phyloP scores from a whole-genome alignment of 1,140 invertebrate species.

The Vanessa tameamea region DNA sequence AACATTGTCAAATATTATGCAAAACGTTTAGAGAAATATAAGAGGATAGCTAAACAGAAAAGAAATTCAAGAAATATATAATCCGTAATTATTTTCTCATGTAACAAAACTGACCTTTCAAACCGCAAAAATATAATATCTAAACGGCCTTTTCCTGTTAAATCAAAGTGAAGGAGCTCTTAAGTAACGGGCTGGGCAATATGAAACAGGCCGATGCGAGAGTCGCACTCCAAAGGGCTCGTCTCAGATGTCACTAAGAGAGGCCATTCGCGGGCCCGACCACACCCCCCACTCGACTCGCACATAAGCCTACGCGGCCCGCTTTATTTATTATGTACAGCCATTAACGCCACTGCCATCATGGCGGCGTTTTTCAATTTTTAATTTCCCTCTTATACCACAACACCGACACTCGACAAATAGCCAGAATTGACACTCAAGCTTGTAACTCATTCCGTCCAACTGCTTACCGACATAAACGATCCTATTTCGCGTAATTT shows the following conservation, averaged over 20 bases:
- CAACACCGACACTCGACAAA: slow-evolving; percentile 57
- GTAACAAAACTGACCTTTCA: slow-evolving; percentile 38
- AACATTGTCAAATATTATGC: too few relatives aligned
- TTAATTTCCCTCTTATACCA: slow-evolving; percentile 75
- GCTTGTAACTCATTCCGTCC: slow-evolving; percentile 57
- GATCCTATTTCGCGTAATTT: slow-evolving; percentile 43
- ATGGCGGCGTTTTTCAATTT: slow-evolving; percentile 77
- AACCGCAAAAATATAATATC: slow-evolving; percentile 52
- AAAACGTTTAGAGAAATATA: not conserved
- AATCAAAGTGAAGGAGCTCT: slow-evolving; percentile 76
- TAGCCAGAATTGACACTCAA: slow-evolving; percentile 66
- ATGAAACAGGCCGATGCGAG: slow-evolving; percentile 73
- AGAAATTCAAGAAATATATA: not conserved
- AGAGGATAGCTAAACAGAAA: not conserved
- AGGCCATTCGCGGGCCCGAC: slow-evolving; percentile 74
- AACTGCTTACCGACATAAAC: slow-evolving; percentile 27
- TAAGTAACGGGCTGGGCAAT: slow-evolving; percentile 69
- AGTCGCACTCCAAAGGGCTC: slow-evolving; percentile 72
- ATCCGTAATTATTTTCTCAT: slow-evolving; percentile 19
- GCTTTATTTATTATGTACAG: slow-evolving; percentile 80
- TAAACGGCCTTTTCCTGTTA: slow-evolving; percentile 73
- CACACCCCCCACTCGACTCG: slow-evolving; percentile 76
- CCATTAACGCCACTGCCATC: slow-evolving; percentile 76
- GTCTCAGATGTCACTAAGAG: slow-evolving; percentile 76
- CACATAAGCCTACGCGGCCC: slow-evolving; percentile 76